Percentiles rank a stretch among this genome's conserved stretches.
These are phyloP conservation scores for Drosophila pectinifera DNA, from an alignment of 1,140 invertebrate genomes.

Conservation along the genomic window DNA sequence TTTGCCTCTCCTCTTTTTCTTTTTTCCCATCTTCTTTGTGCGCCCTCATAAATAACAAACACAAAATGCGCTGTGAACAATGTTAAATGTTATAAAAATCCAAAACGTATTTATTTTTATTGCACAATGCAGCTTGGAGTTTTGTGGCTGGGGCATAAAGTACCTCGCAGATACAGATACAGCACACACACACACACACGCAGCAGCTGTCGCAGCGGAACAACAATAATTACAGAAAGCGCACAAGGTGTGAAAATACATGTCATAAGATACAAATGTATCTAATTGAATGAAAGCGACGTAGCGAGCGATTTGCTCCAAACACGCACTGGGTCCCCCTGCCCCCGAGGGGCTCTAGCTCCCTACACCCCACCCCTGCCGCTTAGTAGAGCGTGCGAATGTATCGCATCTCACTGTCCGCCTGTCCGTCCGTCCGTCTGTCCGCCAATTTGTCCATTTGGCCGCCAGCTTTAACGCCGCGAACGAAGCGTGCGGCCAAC, in stretches of 20 bases:
- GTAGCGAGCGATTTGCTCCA: slow-evolving; percentile 66
- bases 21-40: slow-evolving; percentile 18
- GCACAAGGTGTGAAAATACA: slow-evolving; percentile 81
- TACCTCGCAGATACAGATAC: slow-evolving; percentile 65
- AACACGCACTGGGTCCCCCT: too few species aligned
- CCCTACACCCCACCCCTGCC: slow-evolving; percentile 1
- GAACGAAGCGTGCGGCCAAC: slow-evolving; percentile 54
- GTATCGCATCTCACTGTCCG: slow-evolving; percentile 38
- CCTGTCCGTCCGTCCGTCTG: slow-evolving; percentile 4
- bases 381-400: slow-evolving; percentile 59
- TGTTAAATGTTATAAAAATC: slow-evolving; percentile 77
- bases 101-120: slow-evolving; percentile 78
- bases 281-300: slow-evolving; percentile 80
- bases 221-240: slow-evolving; percentile 55
- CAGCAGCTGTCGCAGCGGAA: slow-evolving; percentile 29
- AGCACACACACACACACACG: slow-evolving; percentile 14
- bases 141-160: slow-evolving; percentile 59
- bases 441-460: slow-evolving; percentile 24
- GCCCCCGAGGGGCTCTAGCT: neutral
- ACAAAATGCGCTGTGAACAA: slow-evolving; percentile 67
- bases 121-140: slow-evolving; percentile 61
- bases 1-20: slow-evolving; percentile 22
- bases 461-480: slow-evolving; percentile 25
- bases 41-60: slow-evolving; percentile 70
- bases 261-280: slow-evolving; percentile 83